Base-by-base conservation (phyloP, 2,888 invertebrate genomes). In the Apomyelois bistriatella region DNA sequence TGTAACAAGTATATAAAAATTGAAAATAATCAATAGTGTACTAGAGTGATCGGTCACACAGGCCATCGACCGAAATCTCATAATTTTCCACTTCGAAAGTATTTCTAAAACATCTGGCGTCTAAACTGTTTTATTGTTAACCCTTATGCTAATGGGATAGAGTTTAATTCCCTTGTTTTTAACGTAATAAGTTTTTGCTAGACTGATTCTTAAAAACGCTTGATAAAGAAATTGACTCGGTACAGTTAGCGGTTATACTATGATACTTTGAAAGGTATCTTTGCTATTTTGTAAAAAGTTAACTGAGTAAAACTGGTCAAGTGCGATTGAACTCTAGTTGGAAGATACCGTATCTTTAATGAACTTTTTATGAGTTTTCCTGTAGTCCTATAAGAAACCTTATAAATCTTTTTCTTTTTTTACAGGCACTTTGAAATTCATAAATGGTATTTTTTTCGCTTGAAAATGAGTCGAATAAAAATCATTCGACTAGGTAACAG, bases 61-160 rank as follows among this genome's bases (percentile, higher is more conserved):
- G 84, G 82, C 64, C 83, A 77, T 68, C 77, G 82, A 85, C 79
- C 81, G 70, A 85, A 84, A 82, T 81, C 75, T 73, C 72, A 74
- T 79, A 77, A 86, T 86, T 87, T 87, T 86, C 84, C 81, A 85
- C 79, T 77, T 65, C 67, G 67, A 69, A 69, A 70, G 68, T 74
- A 78, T 83, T 84, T 84, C 76, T 74, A 79, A 84, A 85, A 83
- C 81, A 82, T 76, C 80, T 83, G 81, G 69, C 70, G 62, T 66
- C 68, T 62, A 22, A 50, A 58, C 41, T 68, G 46, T 58, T 51
- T 49, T 49, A 53, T 51, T 52, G 53, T 16, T 63, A 53, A 48
- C 56, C 67, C 61, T 65, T 83, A 77, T 66, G 52, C 4, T 38
- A 15, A 56, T 36, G 16, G 35, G 5, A 56, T 68, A 72, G 66